These are phyloP conservation scores for Oithona nana DNA, from an alignment of 2,888 invertebrate species.

Conservation along the genomic window DNA sequence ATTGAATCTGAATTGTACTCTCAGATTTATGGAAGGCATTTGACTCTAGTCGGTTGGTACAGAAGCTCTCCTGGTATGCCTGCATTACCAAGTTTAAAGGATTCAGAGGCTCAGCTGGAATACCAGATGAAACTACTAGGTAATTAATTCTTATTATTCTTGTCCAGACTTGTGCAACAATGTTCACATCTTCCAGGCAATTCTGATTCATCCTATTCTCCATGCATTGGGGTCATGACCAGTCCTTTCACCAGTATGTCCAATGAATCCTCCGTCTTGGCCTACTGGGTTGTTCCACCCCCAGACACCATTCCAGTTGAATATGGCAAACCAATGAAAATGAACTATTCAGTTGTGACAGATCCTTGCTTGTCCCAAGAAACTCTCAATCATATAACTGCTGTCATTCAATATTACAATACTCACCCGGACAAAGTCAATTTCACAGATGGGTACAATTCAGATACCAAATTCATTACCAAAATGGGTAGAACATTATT, in stretches of 20 bases:
- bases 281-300: conserved; percentile 87
- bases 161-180: too few relatives aligned
- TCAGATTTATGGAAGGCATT: conserved; percentile 57
- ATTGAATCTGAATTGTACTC: conserved; percentile 64
- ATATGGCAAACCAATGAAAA: conserved; percentile 74
- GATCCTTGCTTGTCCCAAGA: conserved; percentile 61
- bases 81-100: conserved; percentile 32
- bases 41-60: conserved; percentile 80
- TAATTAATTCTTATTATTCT: too few relatives aligned
- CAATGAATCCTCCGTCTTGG: background rate
- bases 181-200: too few relatives aligned
- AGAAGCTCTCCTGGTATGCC: conserved; percentile 82
- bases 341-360: conserved; percentile 63
- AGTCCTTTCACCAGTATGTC: background rate
- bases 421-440: background rate
- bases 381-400: conserved; percentile 56
- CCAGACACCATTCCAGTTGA: conserved; percentile 77
- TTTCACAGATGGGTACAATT: background rate
- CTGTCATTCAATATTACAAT: background rate
- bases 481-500: background rate
- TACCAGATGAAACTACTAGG: conserved; percentile 90
- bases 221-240: conserved; percentile 76
- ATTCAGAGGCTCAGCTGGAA: conserved; percentile 79
- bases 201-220: conserved; percentile 74
- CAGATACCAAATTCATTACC: background rate